Evolutionary conservation across 2,113 vertebrate species (phyloP).

Genomic region (Cyphomyrus discorhynchus): DNA sequence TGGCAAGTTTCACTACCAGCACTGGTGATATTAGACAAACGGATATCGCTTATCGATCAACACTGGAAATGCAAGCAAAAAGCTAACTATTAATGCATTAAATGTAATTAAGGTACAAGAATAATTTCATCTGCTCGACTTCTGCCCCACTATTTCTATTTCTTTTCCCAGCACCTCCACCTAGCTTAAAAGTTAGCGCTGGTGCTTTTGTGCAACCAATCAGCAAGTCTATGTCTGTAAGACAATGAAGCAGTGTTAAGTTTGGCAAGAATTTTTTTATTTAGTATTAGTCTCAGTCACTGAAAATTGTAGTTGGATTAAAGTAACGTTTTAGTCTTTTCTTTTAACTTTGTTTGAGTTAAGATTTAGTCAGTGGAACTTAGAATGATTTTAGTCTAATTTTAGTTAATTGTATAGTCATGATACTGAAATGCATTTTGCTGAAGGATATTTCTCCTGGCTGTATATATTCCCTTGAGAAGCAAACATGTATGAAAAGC

Average conservation of each 20-base stretch:
- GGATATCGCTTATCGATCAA: background rate
- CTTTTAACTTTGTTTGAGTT: too few relatives aligned
- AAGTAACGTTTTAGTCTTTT: too few relatives aligned
- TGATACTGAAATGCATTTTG: too few relatives aligned
- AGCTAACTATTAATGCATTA: background rate
- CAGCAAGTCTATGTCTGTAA: background rate
- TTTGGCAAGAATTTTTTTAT: too few relatives aligned
- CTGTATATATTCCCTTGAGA: too few relatives aligned
- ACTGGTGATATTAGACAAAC: background rate
- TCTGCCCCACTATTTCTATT: background rate
- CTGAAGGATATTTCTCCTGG: too few relatives aligned
- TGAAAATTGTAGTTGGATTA: too few relatives aligned
- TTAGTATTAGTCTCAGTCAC: too few relatives aligned
- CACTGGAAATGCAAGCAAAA: background rate
- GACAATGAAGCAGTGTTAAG: background rate
- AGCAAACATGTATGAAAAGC: too few relatives aligned
- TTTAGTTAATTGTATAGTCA: too few relatives aligned
- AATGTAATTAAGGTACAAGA: background rate
- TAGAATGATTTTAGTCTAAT: too few relatives aligned
- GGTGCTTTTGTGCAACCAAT: background rate
- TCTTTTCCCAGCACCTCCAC: background rate
- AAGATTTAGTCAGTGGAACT: too few relatives aligned
- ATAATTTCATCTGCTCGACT: background rate
- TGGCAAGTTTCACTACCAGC: background rate
- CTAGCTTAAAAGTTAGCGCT: background rate